Evolutionary conservation across 2,888 invertebrate species (phyloP).

Genomic region (Trissolcus japonicus): DNA sequence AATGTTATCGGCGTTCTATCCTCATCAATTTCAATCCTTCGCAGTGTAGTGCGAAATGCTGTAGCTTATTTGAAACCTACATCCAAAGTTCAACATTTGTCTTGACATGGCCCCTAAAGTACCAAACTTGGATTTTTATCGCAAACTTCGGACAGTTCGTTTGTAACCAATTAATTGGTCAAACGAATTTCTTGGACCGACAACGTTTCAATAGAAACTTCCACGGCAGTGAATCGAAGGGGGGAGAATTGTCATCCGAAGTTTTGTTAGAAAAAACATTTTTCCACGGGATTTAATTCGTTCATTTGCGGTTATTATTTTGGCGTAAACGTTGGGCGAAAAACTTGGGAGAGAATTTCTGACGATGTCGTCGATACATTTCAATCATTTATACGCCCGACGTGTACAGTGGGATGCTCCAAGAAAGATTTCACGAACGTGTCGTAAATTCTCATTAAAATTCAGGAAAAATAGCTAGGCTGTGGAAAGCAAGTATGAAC

Average conservation of each 20-base stretch:
- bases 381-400: slow-evolving; percentile 13
- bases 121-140: slow-evolving; percentile 42
- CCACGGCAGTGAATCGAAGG: neutral
- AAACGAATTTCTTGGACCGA: slow-evolving; percentile 17
- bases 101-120: slow-evolving; percentile 41
- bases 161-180: slow-evolving; percentile 38
- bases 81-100: slow-evolving; percentile 43
- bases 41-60: slow-evolving; percentile 43
- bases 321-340: too few relatives aligned
- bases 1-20: slow-evolving; percentile 45
- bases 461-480: slow-evolving; percentile 50
- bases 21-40: slow-evolving; percentile 48
- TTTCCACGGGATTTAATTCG: too few relatives aligned
- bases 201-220: slow-evolving; percentile 6
- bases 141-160: slow-evolving; percentile 17
- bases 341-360: neutral
- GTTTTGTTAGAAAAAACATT: too few relatives aligned
- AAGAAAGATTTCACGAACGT: slow-evolving; percentile 37
- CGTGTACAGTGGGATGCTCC: slow-evolving; percentile 21
- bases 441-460: slow-evolving; percentile 57
- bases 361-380: slow-evolving; percentile 3
- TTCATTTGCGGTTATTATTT: too few relatives aligned
- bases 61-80: slow-evolving; percentile 46
- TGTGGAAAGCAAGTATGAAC: slow-evolving; percentile 49
- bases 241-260: too few relatives aligned